Base-by-base conservation (phyloP, 30 jellyfish, hydroid and myxozoan species). In the Pelagia noctiluca region DNA sequence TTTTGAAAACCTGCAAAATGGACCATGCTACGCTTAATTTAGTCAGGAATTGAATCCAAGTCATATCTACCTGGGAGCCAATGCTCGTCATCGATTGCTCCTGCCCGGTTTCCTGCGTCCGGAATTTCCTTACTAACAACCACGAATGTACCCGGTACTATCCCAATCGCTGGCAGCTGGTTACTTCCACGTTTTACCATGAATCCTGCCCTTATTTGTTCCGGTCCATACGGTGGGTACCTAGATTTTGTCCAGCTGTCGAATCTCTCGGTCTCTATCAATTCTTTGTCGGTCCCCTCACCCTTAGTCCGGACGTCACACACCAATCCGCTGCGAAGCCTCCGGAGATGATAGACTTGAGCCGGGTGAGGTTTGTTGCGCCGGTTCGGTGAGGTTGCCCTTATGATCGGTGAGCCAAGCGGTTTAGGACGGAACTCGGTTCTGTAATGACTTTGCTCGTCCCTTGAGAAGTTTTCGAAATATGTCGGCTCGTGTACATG, bases 331-430 rank as follows among this genome's bases (percentile, higher is more conserved):
- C 86, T 82, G 54, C 86, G 79, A 16, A 82, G 61, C 37, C 92
- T 68, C 22, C 50, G 75, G 70, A 82, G 33, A 61, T 82, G 92
- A 36, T 34, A 68, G 54, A 82, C 86, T 54, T 82, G 79, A 18
- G 54, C 75, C 35, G 92, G 86, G 19, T 82, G 92, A 28, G 92
- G 92, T 69, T 69, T 82, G 37, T 82, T 53, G n/a, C 92, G 80
- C 31, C 86, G 92, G 67, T 42, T 71, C 3, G 92, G 92, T 24
- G 92, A 69, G 8, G 92, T 52, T 37, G 73, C 70, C 31, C 82
- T 71, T 24, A 18, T 73, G 64, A 1, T 19, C 2, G 61, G 65
- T 22, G 48, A 62, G 30, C 80, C 61, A 12, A 31, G 28, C 1
- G 76, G 52, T 21, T 71, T 71, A 23, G 23, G 71, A 13, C 37